Evolutionary conservation across 2,113 vertebrate species (phyloP), one percentile per base, ranked within the genome.

Genomic region (Pimephales promelas): DNA sequence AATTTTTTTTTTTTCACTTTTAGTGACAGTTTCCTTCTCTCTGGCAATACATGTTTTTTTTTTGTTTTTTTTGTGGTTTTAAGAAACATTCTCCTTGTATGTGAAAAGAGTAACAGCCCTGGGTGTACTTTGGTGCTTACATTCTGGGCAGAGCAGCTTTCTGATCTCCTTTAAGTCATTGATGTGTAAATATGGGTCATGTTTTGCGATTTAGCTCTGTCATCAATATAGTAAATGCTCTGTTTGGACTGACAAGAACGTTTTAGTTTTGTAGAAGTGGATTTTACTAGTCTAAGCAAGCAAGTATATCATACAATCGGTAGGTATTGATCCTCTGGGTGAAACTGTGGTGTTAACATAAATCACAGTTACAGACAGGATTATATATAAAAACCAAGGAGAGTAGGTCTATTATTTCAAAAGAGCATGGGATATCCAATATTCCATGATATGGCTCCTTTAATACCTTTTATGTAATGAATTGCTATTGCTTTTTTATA

Each of bases 401-500:
- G 11, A 18, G n/a, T 47, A 28, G 14, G 45, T 54, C 47, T 68
- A 6, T 56, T n/a, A 56, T 57, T 76, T 36, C 31, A 22, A 64
- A 79, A 79, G 24, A 64, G 36, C 36, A 47, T 43, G 56, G 14
- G 45, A 61, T 20, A 20, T 24, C 36, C 10, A 9, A 62, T 64
- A 64, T 79, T 79, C 59, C 24, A 47, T 22, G 40, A 26, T 34
- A 45, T 52, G 43, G 18, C 43, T 49, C 18, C 61, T 66, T 20
- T 13, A 66, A 40, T 61, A 61, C 75, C 7, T 34, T 28, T 57
- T 61, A 26, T 8, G 10, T 26, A 24, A 59, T 45, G 18, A 66
- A 66, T 80, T 16, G 11, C 28, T 81, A 34, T 70, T 54, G 79
- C 43, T 24, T 81, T 81, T 70, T 56, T 56, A 40, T 81, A 56